Percentiles rank a stretch among this genome's conserved stretches.
Evolutionary conservation across 2,113 vertebrate genomes (phyloP).

Genomic region (Carlito syrichta): DNA sequence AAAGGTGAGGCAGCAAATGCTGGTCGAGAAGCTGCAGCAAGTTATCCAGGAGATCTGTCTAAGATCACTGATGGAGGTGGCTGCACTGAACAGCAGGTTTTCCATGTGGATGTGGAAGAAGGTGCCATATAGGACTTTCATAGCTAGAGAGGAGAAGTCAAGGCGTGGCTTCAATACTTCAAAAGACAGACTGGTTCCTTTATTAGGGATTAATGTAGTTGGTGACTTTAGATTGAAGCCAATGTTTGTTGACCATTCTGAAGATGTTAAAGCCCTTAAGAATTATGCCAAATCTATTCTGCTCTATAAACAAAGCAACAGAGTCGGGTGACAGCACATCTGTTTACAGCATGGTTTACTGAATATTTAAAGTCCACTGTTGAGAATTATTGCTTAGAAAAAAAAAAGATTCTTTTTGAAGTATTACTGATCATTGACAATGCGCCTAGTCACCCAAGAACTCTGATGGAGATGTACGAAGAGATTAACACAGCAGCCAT

Average conservation of each 20-base stretch:
- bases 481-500: not conserved
- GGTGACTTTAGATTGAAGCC: not conserved
- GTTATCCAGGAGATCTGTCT: not conserved
- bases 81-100: not conserved
- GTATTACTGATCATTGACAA: not conserved
- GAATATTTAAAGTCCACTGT: not conserved
- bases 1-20: not conserved
- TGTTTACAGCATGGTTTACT: not conserved
- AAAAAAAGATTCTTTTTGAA: not conserved
- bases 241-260: not conserved
- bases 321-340: not conserved
- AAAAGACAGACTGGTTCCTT: not conserved
- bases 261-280: not conserved
- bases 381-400: not conserved
- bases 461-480: not conserved
- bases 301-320: not conserved
- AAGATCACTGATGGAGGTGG: not conserved
- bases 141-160: not conserved
- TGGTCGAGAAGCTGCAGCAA: not conserved
- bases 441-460: not conserved
- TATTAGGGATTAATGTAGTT: not conserved
- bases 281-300: not conserved
- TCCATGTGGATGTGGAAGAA: not conserved
- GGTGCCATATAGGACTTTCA: not conserved
- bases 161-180: not conserved